Conservation (phyloP, 2,113 vertebrate genomes). For the Choloepus hoffmanni region DNA sequence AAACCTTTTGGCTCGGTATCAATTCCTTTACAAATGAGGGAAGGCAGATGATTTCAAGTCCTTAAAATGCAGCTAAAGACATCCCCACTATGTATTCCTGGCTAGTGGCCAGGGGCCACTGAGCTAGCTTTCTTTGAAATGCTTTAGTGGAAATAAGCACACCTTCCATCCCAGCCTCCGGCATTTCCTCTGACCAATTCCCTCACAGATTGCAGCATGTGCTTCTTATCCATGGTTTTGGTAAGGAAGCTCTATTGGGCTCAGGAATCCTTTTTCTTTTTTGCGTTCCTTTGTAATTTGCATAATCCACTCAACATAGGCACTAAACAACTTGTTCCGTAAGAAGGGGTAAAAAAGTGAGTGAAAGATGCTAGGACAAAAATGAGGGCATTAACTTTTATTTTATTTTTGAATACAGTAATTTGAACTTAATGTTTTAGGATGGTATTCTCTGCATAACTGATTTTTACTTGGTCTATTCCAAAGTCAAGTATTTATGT, state of each 20-base stretch:
- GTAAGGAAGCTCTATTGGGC: not conserved
- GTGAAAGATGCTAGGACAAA: not conserved
- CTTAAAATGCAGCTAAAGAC: conserved; percentile 38
- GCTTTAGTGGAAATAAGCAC: conserved; percentile 23
- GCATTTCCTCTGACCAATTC: not conserved
- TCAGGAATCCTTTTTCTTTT: not conserved
- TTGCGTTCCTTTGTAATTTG: conserved; percentile 38
- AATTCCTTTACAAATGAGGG: conserved; percentile 12
- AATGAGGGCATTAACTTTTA: not conserved
- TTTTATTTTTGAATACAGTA: conserved; percentile 10
- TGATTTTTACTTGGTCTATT: not conserved
- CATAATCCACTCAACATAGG: not conserved
- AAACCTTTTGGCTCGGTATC: conserved; percentile 50
- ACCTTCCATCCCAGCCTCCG: not conserved
- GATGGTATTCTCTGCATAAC: not conserved
- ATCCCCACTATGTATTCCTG: not conserved
- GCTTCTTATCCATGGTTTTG: conserved; percentile 42
- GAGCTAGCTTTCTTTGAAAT: not conserved
- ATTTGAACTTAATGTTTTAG: not conserved
- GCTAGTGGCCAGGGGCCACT: not conserved
- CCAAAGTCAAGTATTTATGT: conserved; percentile 15
- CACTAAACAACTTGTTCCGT: conserved; percentile 25
- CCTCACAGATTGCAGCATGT: not conserved
- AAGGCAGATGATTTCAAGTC: conserved; percentile 46
- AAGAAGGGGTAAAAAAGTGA: not conserved